Evolutionary conservation across 2,888 invertebrate genomes (phyloP).

Genomic region (Metacarcinus magister): DNA sequence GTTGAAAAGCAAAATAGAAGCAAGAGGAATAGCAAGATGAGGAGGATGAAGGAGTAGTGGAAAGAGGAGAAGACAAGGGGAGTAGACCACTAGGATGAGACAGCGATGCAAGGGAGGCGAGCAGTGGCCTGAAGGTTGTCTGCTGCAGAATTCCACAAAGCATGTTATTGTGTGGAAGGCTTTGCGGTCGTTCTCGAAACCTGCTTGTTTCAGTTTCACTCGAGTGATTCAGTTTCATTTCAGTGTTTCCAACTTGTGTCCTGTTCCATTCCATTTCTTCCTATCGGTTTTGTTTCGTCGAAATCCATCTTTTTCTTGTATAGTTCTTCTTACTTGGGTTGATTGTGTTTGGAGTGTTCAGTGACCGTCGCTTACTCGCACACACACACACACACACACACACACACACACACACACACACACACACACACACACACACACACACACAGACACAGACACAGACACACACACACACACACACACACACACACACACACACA

Average conservation of each 20-base stretch:
- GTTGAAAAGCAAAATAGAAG: not conserved
- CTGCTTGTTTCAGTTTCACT: constrained; percentile 8
- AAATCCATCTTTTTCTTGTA: constrained; percentile 21
- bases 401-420: constrained; percentile 53
- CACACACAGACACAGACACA: constrained; percentile 34
- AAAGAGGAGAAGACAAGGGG: no score
- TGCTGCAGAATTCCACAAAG: constrained; percentile 20
- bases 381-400: constrained; percentile 38
- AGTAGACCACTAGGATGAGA: not conserved
- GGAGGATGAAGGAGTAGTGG: no score
- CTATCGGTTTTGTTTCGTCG: not conserved
- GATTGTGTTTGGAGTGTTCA: not conserved
- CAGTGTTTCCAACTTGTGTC: not conserved
- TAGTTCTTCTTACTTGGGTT: not conserved
- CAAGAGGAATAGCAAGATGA: not conserved
- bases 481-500: constrained; percentile 10
- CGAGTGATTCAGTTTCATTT: constrained; percentile 41
- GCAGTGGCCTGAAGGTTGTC: not conserved
- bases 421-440: constrained; percentile 50
- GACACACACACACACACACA: constrained; percentile 22
- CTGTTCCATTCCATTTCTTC: not conserved
- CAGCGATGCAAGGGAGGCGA: constrained; percentile 6
- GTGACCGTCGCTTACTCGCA: not conserved
- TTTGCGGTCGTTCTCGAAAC: constrained; percentile 10
- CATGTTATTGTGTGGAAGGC: constrained; percentile 27